Evolutionary conservation across 2,797 vertebrate species (phyloP).

Genomic region (Salarias fasciatus): DNA sequence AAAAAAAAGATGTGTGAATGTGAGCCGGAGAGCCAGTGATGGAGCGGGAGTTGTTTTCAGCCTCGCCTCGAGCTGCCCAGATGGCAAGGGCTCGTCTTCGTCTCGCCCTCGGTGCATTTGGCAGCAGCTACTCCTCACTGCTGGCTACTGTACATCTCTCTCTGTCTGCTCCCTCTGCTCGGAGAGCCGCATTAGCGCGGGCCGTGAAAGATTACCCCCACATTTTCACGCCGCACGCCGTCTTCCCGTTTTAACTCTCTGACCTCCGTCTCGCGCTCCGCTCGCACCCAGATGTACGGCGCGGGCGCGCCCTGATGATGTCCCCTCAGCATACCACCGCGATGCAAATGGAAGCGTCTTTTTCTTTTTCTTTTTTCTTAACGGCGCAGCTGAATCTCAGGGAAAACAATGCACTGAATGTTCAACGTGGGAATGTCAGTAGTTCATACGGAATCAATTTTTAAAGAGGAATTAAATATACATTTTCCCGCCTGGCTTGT

Average conservation of each 20-base stretch:
- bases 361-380: too few relatives aligned
- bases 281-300: slow-evolving; percentile 29
- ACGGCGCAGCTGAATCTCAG: slow-evolving; percentile 10
- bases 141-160: slow-evolving; percentile 59
- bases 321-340: slow-evolving; percentile 1
- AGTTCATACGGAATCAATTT: slow-evolving; percentile 15
- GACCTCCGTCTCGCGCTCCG: slow-evolving; percentile 30
- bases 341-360: slow-evolving; percentile 19
- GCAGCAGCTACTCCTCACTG: slow-evolving; percentile 72
- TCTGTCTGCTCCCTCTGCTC: slow-evolving; percentile 25
- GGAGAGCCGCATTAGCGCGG: slow-evolving; percentile 45
- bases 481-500: slow-evolving; percentile 2
- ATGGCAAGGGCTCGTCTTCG: slow-evolving; percentile 71
- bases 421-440: slow-evolving; percentile 19
- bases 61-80: slow-evolving; percentile 74
- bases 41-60: slow-evolving; percentile 73
- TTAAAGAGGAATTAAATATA: slow-evolving; percentile 28
- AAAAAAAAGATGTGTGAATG: slow-evolving; percentile 23
- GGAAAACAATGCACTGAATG: slow-evolving; percentile 8
- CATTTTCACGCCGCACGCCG: slow-evolving; percentile 42
- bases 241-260: slow-evolving; percentile 29
- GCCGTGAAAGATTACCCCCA: slow-evolving; percentile 52
- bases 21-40: slow-evolving; percentile 47
- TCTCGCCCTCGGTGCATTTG: slow-evolving; percentile 75
- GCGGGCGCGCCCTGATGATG: background rate